Base-by-base conservation (phyloP, 2,113 vertebrate genomes). In the Thryonomys swinderianus region DNA sequence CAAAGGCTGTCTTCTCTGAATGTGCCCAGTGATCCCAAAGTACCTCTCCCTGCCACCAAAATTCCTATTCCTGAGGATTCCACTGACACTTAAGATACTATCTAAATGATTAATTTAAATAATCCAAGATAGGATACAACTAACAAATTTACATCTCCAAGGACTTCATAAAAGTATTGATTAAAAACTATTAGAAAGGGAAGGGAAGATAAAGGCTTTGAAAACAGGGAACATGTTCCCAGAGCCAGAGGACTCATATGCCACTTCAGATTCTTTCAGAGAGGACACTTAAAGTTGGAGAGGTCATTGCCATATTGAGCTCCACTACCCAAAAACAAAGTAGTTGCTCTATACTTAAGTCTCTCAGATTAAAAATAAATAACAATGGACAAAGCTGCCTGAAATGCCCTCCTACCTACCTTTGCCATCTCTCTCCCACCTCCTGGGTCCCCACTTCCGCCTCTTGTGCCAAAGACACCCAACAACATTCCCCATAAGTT, bases 401-500 rank as follows among this genome's bases (percentile, higher is more conserved):
- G 93, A 83, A 91, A 83, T 64, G 81, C 61, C 79, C 85, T 92
- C 78, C 89, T 62, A 93, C 95, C 94, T 95, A 94, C 88, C 96
- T 95, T 95, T 91, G 87, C 82, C 93, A 93, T 62, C 88, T 95
- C 71, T 92, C 51, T 93, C 96, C 92, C 79, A 93, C 88, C 69
- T 96, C 88, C 59, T 62, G 55, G 67, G 81, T 85, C 55, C 96
- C 94, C 88, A 97, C 67, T 85, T 97, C 85, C 94, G 95, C 82
- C 78, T 95, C 81, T 95, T 53, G 48, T 74, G 83, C 76, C 93
- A 94, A 95, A 95, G 83, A 94, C 57, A 94, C 91, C 86, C 91
- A 95, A 91, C 61, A 94, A 74, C 83, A 32, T 59, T 95, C 83
- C 86, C 91, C 69, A 74, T 83, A 95, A 93, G 37, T 79, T 96